Evolutionary conservation across 2,888 invertebrate genomes (phyloP), one percentile per base, ranked within the genome.

Genomic region (Omphaloscelis lunosa): DNA sequence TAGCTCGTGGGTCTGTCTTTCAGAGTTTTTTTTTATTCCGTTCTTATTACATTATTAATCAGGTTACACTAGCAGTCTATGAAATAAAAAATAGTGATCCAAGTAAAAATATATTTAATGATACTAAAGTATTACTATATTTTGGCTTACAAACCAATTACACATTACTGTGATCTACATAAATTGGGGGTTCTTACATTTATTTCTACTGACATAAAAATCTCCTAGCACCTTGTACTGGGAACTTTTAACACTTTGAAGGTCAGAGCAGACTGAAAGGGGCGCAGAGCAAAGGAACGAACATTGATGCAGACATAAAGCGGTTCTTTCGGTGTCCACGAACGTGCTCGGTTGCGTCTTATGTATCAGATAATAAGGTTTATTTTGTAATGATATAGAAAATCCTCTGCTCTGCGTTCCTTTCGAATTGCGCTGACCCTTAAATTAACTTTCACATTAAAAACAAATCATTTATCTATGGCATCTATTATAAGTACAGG

Each of bases 81-180:
- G n/a, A 66, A 86, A 75, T 67, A 71, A 84, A 80, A 86, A 59
- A 12, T 56, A 66, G 53, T 45, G 17, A 61, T 88, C 84, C 92
- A 93, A 93, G 93, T 95, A 94, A 95, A 95, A 95, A 94, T 94
- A 95, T 92, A 92, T 94, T 93, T 95, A 94, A 93, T 95, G 82
- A 83, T 85, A 80, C 81, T 88, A 87, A 89, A 92, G 90, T 90
- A 90, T 89, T 92, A 91, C 88, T 86, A 90, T 91, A 90, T 90
- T 91, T 92, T 90, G 89, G 90, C 92, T 92, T 91, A 91, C 90
- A 90, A 92, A 91, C 89, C 90, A 90, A 91, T 83, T 90, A 91
- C 87, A 87, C 82, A 82, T 76, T 75, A 82, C 79, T 86, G 80
- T 88, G 85, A 81, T 84, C 85, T 91, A 90, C 76, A 80, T 79